Base-by-base conservation (phyloP, 2,797 vertebrate genomes). In the Lepilemur ruficaudatus region DNA sequence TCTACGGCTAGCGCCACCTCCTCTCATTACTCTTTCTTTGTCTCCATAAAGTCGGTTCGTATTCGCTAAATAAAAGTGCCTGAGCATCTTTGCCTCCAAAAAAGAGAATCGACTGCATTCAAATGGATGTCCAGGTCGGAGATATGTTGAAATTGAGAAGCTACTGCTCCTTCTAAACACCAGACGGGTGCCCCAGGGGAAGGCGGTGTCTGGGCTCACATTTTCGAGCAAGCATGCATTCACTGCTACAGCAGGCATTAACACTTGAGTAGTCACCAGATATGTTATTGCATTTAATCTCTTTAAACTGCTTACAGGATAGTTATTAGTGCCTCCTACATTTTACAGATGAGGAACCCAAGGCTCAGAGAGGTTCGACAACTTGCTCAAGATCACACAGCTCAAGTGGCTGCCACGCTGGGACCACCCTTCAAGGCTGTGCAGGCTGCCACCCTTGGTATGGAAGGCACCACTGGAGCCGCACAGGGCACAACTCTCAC, bases 401-500 rank as follows among this genome's bases (percentile, higher is more conserved):
- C 63, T 72, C 65, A 8, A 75, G 82, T 1, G 17, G 15, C 55
- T 22, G 13, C 63, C 3, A 3, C 32, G 65, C 32, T n/a, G 18
- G 35, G 61, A 55, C 5, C 17, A 0, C 22, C 28, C 43, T 0
- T 52, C 22, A 1, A 17, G 28, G 23, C n/a, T 4, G 7, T 9
- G 41, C 10, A 2, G 32, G 35, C 30, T 13, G 79, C 59, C n/a
- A 22, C 25, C 25, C 5, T 67, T 8, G 52, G 35, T 0, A 8
- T 57, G 30, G 2, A 25, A 67, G 63, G 38, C 0, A 1, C 5
- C 15, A 3, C 73, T 9, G 1, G 30, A 79, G 28, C 25, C 9
- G 0, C 0, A 15, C n/a, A 7, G 28, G 0, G 15, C 65, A 6
- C 52, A 11, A 0, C 20, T n/a, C 23, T 0, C 6, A 30, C 25